Evolutionary conservation across 2,888 invertebrate species (phyloP).

Genomic region (Pecten maximus): DNA sequence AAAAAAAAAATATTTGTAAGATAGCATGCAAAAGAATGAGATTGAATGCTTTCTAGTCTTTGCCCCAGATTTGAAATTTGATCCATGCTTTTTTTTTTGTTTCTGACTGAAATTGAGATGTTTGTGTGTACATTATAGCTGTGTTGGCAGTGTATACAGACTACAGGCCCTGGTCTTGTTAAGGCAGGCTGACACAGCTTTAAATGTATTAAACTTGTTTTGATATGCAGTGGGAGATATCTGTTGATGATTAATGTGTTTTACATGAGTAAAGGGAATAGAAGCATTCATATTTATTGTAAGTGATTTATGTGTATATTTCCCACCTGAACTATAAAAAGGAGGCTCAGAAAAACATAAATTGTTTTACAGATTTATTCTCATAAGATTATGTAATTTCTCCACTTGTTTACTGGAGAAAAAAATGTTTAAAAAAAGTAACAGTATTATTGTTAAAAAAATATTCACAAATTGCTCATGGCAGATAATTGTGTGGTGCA

Average conservation of each 20-base stretch:
- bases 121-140: not conserved
- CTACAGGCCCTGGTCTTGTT: not conserved
- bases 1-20: not conserved
- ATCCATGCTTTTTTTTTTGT: not conserved
- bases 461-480: not conserved
- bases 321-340: not conserved
- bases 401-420: not conserved
- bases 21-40: not conserved
- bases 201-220: slow-evolving; percentile 6
- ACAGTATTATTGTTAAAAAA: not conserved
- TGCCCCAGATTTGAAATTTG: not conserved
- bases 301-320: not conserved
- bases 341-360: not conserved
- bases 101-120: slow-evolving; percentile 1
- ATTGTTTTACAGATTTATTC: not conserved
- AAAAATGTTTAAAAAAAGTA: not conserved
- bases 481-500: not conserved
- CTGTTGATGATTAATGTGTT: not conserved
- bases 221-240: not conserved
- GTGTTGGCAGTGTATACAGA: not conserved
- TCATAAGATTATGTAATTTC: not conserved
- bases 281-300: not conserved
- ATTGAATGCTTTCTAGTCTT: not conserved
- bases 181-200: not conserved
- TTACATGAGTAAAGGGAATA: not conserved